phyloP scores from a whole-genome alignment of 2,797 vertebrate species.

The Clarias laeviceps region DNA sequence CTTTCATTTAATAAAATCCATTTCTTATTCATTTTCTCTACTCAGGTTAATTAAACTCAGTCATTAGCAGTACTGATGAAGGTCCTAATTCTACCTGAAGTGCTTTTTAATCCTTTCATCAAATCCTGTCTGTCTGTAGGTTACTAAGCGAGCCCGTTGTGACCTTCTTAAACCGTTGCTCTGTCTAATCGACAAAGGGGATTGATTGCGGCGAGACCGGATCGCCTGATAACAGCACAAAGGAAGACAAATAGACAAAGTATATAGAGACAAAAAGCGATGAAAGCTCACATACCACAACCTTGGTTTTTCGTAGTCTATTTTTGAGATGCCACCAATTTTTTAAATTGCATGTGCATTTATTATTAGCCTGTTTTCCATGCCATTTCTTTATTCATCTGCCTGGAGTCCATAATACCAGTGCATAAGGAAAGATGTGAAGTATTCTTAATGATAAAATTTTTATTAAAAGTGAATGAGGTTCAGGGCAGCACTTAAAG shows the following conservation, averaged over 20 bases:
- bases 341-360: background rate
- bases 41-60: constrained; percentile 2
- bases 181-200: constrained; percentile 47
- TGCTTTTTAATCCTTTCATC: constrained; percentile 1
- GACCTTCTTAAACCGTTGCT: constrained; percentile 49
- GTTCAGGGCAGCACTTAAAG: background rate
- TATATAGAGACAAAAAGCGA: background rate
- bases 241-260: constrained; percentile 16
- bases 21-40: background rate
- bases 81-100: background rate
- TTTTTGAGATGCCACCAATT: background rate
- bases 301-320: too few species aligned
- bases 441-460: constrained; percentile 7
- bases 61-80: constrained; percentile 1
- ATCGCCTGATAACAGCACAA: constrained; percentile 48
- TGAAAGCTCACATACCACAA: background rate
- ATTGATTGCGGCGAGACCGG: constrained; percentile 49
- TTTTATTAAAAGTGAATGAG: constrained; percentile 14
- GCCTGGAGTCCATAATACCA: background rate
- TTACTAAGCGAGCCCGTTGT: constrained; percentile 13
- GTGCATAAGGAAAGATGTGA: background rate
- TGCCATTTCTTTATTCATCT: background rate
- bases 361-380: background rate
- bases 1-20: background rate
- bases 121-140: constrained; percentile 17